Evolutionary conservation across 1,140 invertebrate genomes (phyloP).

Genomic region (Sminthurinus signatus): DNA sequence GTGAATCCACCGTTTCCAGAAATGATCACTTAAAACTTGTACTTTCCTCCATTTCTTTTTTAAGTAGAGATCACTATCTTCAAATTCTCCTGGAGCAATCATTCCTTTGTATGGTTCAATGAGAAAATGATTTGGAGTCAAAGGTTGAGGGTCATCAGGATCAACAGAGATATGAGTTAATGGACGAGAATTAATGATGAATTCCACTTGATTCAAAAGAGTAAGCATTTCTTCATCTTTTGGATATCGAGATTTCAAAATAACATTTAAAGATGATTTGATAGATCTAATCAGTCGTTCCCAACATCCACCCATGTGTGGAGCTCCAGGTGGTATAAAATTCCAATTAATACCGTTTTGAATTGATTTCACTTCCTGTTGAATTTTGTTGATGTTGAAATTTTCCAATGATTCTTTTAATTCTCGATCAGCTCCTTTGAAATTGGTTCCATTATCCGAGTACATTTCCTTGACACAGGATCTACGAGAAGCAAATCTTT

Average conservation of each 20-base stretch:
- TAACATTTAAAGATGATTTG: slow-evolving; percentile 37
- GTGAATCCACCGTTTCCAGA: slow-evolving; percentile 15
- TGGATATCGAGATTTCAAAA: neutral
- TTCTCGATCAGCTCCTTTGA: neutral
- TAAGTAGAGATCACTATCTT: neutral
- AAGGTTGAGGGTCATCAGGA: slow-evolving; percentile 41
- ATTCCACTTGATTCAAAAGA: slow-evolving; percentile 40
- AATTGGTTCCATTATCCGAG: slow-evolving; percentile 12
- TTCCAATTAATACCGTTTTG: slow-evolving; percentile 37
- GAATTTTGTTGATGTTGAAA: slow-evolving; percentile 4
- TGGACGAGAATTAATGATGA: slow-evolving; percentile 43
- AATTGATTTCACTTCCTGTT: neutral
- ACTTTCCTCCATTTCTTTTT: neutral
- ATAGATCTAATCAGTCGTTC: slow-evolving; percentile 43
- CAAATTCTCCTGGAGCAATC: neutral
- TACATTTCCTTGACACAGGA: neutral
- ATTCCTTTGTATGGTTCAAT: too few relatives aligned
- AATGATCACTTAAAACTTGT: slow-evolving; percentile 8
- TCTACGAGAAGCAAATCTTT: slow-evolving; percentile 10
- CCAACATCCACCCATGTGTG: slow-evolving; percentile 44
- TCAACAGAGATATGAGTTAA: slow-evolving; percentile 38
- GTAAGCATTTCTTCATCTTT: slow-evolving; percentile 1
- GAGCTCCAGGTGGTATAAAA: slow-evolving; percentile 43
- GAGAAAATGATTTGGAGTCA: slow-evolving; percentile 40
- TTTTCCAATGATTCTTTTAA: neutral